Evolutionary conservation across 2,797 vertebrate species (phyloP).

Genomic region (Eulemur mongoz): DNA sequence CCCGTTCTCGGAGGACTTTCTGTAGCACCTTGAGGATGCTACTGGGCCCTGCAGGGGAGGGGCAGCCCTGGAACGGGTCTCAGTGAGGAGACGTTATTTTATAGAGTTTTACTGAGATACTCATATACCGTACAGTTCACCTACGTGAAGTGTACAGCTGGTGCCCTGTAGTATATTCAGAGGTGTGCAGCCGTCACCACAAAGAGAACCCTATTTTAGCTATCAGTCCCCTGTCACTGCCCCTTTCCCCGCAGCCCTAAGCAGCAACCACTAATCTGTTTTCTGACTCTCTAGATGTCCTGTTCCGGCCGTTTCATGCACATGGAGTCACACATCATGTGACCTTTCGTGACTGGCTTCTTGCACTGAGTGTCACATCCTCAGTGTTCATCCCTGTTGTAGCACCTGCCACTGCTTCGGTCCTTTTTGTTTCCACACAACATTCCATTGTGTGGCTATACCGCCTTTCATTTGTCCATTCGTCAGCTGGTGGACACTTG

Average conservation of each 20-base stretch:
- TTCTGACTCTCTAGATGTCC: not conserved
- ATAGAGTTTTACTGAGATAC: not conserved
- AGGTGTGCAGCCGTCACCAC: not conserved
- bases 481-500: not conserved
- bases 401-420: not conserved
- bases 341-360: not conserved
- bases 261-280: not conserved
- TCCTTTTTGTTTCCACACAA: not conserved
- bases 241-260: not conserved
- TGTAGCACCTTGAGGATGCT: not conserved
- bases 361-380: not conserved
- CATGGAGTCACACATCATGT: not conserved
- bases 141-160: not conserved
- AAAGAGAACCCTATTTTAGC: not conserved
- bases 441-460: not conserved
- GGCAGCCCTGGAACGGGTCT: not conserved
- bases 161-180: not conserved
- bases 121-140: not conserved
- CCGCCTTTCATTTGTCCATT: not conserved
- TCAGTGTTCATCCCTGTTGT: not conserved
- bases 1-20: not conserved
- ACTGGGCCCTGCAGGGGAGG: not conserved
- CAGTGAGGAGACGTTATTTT: not conserved
- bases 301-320: not conserved
- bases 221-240: not conserved